phyloP scores from a whole-genome alignment of 1,140 invertebrate genomes.

The Protaetia brevitarsis region DNA sequence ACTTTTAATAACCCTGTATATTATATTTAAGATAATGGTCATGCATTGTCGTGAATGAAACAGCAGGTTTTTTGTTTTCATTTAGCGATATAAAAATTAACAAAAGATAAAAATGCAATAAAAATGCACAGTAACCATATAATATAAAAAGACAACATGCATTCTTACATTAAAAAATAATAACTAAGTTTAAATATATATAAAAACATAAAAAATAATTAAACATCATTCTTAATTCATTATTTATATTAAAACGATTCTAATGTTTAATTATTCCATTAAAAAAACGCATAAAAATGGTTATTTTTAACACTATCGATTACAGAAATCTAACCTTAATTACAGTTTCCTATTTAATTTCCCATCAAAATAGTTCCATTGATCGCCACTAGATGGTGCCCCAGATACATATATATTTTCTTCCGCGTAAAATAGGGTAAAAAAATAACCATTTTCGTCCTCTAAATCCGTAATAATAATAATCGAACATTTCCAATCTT shows the following conservation, averaged over 20 bases:
- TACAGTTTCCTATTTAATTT: no score
- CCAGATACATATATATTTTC: not conserved
- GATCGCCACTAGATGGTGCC: not conserved
- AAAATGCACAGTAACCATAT: conserved; percentile 27
- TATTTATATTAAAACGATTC: no score
- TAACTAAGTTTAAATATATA: no score
- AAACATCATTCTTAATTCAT: no score
- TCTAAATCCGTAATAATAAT: no score
- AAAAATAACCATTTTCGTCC: not conserved
- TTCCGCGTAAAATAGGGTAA: not conserved
- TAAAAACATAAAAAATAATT: no score
- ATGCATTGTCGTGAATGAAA: not conserved
- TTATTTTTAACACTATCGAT: not conserved
- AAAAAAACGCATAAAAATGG: not conserved
- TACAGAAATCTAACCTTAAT: not conserved
- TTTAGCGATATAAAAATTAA: no score
- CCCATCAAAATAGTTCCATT: no score
- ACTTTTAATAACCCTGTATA: no score
- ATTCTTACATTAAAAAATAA: not conserved
- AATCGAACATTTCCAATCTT: no score
- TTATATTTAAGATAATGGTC: not conserved
- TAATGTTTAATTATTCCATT: conserved; percentile 3
- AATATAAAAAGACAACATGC: not conserved
- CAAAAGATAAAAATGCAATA: conserved; percentile 26
- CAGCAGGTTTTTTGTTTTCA: no score